These are phyloP conservation scores for Leptinotarsa undecemlineata DNA, from an alignment of 1,140 invertebrate species.

Conservation along the genomic window DNA sequence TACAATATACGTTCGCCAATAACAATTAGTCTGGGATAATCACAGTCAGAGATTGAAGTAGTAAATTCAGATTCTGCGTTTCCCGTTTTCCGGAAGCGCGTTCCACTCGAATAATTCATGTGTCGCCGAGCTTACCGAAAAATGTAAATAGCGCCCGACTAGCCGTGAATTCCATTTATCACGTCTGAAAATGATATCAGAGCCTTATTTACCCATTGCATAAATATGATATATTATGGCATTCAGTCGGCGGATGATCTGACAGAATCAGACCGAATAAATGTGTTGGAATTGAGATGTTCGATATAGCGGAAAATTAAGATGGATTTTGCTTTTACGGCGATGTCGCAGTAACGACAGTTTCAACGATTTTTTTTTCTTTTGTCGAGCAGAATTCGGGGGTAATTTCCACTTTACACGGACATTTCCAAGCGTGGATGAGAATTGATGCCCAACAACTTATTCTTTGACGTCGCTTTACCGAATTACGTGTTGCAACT, in stretches of 20 bases:
- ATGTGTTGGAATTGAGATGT: not conserved
- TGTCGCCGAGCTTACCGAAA: not conserved
- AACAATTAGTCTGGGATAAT: constrained; percentile 5
- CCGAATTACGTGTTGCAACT: no score
- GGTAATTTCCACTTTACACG: no score
- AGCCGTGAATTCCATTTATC: constrained; percentile 10
- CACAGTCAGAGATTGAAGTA: not conserved
- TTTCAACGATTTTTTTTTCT: not conserved
- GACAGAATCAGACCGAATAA: constrained; percentile 1
- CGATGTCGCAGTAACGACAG: not conserved
- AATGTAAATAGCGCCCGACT: constrained; percentile 10
- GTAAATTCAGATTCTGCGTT: constrained; percentile 11
- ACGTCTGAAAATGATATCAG: constrained; percentile 2
- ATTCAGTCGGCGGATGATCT: constrained; percentile 1
- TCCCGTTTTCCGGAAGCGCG: not conserved
- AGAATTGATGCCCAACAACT: no score
- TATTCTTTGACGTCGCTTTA: no score
- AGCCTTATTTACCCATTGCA: not conserved
- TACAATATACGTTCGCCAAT: not conserved
- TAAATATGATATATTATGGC: constrained; percentile 8
- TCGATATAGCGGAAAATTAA: constrained; percentile 6
- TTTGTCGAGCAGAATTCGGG: not conserved
- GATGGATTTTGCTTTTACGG: not conserved
- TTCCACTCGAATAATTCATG: constrained; percentile 12
- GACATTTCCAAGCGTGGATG: no score